Evolutionary conservation across 1,140 invertebrate species (phyloP).

Genomic region (Drosophila erecta): DNA sequence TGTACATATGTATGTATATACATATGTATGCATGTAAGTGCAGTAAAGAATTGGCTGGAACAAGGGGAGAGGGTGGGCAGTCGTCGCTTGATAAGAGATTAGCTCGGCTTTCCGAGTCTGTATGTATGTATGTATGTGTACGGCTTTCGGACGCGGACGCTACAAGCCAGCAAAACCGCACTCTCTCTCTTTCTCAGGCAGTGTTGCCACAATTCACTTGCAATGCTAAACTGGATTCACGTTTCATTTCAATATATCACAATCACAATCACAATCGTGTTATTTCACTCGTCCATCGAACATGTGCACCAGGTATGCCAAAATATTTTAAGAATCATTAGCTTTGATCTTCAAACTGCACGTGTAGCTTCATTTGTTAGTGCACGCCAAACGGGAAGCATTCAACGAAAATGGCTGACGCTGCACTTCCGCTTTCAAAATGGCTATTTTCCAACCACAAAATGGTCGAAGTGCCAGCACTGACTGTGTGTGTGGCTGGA

Average conservation of each 20-base stretch:
- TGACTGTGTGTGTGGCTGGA: conserved; percentile 5
- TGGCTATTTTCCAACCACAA: conserved; percentile 16
- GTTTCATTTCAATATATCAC: background rate
- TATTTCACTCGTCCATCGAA: background rate
- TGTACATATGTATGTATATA: no score
- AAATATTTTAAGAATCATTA: background rate
- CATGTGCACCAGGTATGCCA: background rate
- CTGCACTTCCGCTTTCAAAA: conserved; percentile 25
- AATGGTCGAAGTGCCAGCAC: conserved; percentile 25
- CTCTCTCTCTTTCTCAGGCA: conserved; percentile 8
- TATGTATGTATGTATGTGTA: conserved; percentile 21
- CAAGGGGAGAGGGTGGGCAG: conserved; percentile 2
- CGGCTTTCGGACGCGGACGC: conserved; percentile 22
- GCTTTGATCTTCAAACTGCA: background rate
- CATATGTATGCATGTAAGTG: conserved; percentile 3
- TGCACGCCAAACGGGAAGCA: background rate
- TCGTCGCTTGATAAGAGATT: conserved; percentile 73
- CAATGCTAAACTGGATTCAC: background rate
- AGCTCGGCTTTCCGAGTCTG: conserved; percentile 38
- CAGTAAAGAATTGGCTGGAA: background rate
- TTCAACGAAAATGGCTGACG: conserved; percentile 11
- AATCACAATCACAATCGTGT: background rate
- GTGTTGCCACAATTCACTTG: conserved; percentile 13
- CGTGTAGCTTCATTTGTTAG: background rate
- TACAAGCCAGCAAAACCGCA: conserved; percentile 12